Evolutionary conservation across 1,140 invertebrate genomes (phyloP).

Genomic region (Tribolium madens): DNA sequence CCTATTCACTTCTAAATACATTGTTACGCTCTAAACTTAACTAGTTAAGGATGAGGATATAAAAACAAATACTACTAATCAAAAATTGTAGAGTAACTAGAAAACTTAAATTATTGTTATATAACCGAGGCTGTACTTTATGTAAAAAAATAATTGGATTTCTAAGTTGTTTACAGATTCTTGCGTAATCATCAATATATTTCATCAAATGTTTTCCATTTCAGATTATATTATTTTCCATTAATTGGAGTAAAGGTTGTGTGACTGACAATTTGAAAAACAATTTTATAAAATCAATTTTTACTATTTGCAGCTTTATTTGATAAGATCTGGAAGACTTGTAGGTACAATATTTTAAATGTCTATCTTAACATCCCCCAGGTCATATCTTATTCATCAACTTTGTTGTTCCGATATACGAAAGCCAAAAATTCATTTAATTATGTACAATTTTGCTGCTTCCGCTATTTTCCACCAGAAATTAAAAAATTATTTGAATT

Average conservation of each 20-base stretch:
- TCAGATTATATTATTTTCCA: background rate
- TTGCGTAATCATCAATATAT: background rate
- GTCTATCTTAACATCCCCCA: background rate
- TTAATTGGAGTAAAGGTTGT: background rate
- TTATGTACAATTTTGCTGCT: background rate
- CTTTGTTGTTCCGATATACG: background rate
- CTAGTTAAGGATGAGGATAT: too few species aligned
- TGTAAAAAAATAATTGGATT: background rate
- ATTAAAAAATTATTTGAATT: background rate
- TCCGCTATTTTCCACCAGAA: background rate
- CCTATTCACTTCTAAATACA: background rate
- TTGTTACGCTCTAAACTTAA: background rate
- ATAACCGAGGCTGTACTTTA: background rate
- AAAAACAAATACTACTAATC: background rate
- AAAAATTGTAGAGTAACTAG: background rate
- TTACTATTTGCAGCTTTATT: background rate
- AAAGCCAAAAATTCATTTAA: background rate
- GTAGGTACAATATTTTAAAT: conserved; percentile 15
- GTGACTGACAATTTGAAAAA: background rate
- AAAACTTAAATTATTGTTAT: background rate
- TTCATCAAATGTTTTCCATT: background rate
- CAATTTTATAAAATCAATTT: background rate
- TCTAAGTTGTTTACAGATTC: background rate
- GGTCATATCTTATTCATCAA: background rate
- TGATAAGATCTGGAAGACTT: background rate